phyloP scores from a whole-genome alignment of 2,888 invertebrate genomes.

The Andrena bucephala region DNA sequence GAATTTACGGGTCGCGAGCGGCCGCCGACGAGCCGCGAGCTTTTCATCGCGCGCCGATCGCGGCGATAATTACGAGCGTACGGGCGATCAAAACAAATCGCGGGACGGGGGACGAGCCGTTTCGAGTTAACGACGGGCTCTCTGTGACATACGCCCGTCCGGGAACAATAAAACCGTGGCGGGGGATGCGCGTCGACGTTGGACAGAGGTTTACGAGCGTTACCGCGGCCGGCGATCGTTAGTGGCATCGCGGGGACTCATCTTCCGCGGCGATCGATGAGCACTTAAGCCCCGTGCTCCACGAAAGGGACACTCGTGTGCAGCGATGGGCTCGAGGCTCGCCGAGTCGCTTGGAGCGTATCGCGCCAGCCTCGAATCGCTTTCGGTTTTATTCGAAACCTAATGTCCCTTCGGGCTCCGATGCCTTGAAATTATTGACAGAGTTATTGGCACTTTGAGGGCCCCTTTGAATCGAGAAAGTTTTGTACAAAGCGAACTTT shows the following conservation, averaged over 20 bases:
- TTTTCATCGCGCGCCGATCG: conserved; percentile 5
- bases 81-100: conserved; percentile 18
- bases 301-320: conserved; percentile 2
- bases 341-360: too few species aligned
- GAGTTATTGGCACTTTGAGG: too few species aligned
- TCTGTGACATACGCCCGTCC: conserved; percentile 21
- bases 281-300: conserved; percentile 39
- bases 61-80: conserved; percentile 26
- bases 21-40: conserved; percentile 4
- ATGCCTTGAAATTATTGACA: too few species aligned
- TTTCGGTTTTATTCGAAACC: too few species aligned
- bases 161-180: conserved; percentile 43
- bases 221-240: conserved; percentile 50
- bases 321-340: not conserved
- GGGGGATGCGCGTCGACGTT: conserved; percentile 11
- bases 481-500: too few species aligned
- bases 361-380: too few species aligned
- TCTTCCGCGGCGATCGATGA: conserved; percentile 60
- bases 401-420: too few species aligned
- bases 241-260: conserved; percentile 53
- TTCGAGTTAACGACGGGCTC: conserved; percentile 14
- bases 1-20: conserved; percentile 21
- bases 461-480: too few species aligned
- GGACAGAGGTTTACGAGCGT: conserved; percentile 47
- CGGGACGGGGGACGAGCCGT: not conserved